Conservation (phyloP, 1,140 invertebrate species). For the Sycophaga agraensis region DNA sequence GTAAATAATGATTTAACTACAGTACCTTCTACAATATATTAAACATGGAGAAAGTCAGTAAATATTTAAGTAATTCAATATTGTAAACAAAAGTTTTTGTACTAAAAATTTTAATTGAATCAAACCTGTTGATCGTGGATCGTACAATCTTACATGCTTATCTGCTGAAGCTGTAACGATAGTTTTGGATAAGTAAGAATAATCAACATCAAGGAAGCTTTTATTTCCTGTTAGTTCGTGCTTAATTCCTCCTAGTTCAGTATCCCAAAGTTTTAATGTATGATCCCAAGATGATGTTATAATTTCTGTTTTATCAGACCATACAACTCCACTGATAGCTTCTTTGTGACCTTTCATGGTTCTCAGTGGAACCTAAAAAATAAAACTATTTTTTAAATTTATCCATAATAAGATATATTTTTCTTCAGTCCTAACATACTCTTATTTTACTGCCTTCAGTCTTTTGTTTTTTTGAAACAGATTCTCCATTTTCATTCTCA, state of each 20-base stretch:
- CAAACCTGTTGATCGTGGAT: slow-evolving; percentile 84
- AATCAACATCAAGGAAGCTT: slow-evolving; percentile 85
- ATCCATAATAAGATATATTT: too few relatives aligned
- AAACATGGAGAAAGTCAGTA: neutral
- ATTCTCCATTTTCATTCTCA: slow-evolving; percentile 52
- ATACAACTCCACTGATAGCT: slow-evolving; percentile 80
- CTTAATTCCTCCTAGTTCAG: slow-evolving; percentile 79
- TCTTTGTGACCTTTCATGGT: slow-evolving; percentile 93
- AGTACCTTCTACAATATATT: slow-evolving; percentile 69
- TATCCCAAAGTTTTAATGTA: slow-evolving; percentile 92
- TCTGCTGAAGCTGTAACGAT: slow-evolving; percentile 89
- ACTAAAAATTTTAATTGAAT: too few relatives aligned
- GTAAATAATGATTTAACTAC: slow-evolving; percentile 85
- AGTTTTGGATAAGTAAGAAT: slow-evolving; percentile 73
- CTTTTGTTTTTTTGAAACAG: slow-evolving; percentile 56
- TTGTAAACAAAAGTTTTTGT: neutral
- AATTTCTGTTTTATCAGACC: slow-evolving; percentile 75
- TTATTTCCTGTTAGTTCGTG: slow-evolving; percentile 85
- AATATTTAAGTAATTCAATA: too few relatives aligned
- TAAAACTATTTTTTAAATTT: too few relatives aligned
- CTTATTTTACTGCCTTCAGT: slow-evolving; percentile 47
- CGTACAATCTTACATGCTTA: slow-evolving; percentile 85
- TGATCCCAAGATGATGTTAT: slow-evolving; percentile 95
- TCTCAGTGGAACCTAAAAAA: slow-evolving; percentile 73
- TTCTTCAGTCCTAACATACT: too few relatives aligned